Conservation (phyloP, 30 jellyfish, hydroid and myxozoan species). For the Pelagia noctiluca region DNA sequence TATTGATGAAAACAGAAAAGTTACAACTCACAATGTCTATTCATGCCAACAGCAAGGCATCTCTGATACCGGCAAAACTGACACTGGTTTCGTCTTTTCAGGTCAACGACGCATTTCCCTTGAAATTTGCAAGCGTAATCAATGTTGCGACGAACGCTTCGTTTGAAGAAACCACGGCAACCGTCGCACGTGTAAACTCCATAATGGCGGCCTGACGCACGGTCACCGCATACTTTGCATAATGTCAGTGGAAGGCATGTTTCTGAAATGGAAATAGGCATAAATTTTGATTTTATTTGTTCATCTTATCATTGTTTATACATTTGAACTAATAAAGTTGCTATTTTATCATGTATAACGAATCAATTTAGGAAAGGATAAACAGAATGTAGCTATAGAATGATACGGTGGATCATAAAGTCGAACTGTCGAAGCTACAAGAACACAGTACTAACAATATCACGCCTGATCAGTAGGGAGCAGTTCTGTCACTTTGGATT, state of each 20-base stretch:
- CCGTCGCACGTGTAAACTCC: slow-evolving; percentile 98
- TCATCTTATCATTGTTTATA: too few species aligned
- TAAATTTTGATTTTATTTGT: background rate
- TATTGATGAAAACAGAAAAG: too few species aligned
- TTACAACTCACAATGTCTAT: slow-evolving; percentile 83
- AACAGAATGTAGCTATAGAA: background rate
- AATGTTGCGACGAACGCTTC: slow-evolving; percentile 91
- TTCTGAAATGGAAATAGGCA: slow-evolving; percentile 10
- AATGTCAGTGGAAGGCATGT: slow-evolving; percentile 49
- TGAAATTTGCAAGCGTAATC: slow-evolving; percentile 80
- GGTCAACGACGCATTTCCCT: slow-evolving; percentile 86
- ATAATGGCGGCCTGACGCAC: slow-evolving; percentile 98
- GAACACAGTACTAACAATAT: too few species aligned
- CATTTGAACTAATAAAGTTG: background rate
- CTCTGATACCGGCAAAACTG: slow-evolving; percentile 93
- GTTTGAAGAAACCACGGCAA: slow-evolving; percentile 96
- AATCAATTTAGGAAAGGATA: background rate
- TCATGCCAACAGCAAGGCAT: slow-evolving; percentile 91
- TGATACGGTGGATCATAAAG: too few species aligned
- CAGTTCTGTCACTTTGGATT: too few species aligned
- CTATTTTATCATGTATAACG: background rate
- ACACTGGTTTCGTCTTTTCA: slow-evolving; percentile 92
- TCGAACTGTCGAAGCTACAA: too few species aligned
- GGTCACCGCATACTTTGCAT: slow-evolving; percentile 95
- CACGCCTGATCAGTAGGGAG: too few species aligned